Conservation (phyloP, 2,888 invertebrate species). For the Lasioglossum marginatum region DNA sequence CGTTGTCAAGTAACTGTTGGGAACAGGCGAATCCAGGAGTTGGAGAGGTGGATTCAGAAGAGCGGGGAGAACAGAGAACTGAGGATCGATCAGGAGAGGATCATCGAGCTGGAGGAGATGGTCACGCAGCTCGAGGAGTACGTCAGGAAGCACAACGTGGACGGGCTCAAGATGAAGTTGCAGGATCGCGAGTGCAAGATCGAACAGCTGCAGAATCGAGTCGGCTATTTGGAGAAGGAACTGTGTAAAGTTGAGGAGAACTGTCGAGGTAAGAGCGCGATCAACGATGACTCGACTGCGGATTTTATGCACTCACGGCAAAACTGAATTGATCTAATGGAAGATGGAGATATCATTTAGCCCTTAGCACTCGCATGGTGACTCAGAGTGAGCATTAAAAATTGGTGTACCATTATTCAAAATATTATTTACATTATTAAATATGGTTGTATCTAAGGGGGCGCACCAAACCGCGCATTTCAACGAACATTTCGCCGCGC, state of each 20-base stretch:
- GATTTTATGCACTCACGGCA: background rate
- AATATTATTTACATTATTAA: no score
- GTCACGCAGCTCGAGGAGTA: constrained; percentile 79
- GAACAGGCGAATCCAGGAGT: constrained; percentile 77
- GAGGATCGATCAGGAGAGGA: constrained; percentile 75
- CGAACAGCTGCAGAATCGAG: constrained; percentile 73
- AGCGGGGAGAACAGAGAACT: constrained; percentile 85
- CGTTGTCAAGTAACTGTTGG: constrained; percentile 71
- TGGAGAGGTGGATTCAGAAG: constrained; percentile 86
- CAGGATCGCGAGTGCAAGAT: constrained; percentile 79
- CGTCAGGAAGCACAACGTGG: constrained; percentile 79
- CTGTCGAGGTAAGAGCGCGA: constrained; percentile 39
- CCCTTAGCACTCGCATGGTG: no score
- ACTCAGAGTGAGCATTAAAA: no score
- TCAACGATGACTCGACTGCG: background rate
- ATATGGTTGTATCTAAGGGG: no score
- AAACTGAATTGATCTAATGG: background rate
- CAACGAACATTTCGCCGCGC: no score
- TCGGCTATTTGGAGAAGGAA: constrained; percentile 68
- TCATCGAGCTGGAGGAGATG: constrained; percentile 80
- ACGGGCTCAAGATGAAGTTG: constrained; percentile 76
- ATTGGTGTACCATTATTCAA: no score
- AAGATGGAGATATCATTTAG: background rate
- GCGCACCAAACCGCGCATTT: no score
- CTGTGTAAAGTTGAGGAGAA: constrained; percentile 47